Conservation (phyloP, 1,140 invertebrate species). For the Odontomachus brunneus region DNA sequence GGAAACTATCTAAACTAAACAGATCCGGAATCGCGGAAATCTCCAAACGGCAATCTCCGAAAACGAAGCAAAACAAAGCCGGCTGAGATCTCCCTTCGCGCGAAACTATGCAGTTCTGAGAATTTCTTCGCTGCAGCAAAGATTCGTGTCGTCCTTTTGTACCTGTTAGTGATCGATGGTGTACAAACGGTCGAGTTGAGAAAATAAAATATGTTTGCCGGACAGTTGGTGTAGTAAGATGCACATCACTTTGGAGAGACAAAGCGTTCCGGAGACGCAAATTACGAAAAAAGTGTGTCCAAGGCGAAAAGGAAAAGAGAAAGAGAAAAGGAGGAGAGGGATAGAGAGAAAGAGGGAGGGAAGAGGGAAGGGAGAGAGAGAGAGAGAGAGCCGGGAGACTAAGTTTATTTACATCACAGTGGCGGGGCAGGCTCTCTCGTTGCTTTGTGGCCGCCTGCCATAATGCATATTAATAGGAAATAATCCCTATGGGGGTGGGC, state of each 20-base stretch:
- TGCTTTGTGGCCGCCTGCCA: slow-evolving; percentile 65
- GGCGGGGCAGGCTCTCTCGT: slow-evolving; percentile 57
- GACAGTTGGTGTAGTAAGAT: slow-evolving; percentile 46
- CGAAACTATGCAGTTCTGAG: background rate
- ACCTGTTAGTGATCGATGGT: slow-evolving; percentile 34
- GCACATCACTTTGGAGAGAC: slow-evolving; percentile 55
- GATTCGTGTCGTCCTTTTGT: background rate
- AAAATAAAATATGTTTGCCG: slow-evolving; percentile 68
- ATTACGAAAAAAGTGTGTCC: slow-evolving; percentile 72
- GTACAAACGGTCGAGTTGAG: slow-evolving; percentile 9
- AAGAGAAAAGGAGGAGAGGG: background rate
- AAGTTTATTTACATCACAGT: slow-evolving; percentile 75
- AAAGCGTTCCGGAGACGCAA: slow-evolving; percentile 59
- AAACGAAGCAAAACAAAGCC: background rate
- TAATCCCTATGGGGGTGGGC: slow-evolving; percentile 63
- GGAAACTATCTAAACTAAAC: background rate
- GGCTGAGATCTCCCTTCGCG: background rate
- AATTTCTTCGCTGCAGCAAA: background rate
- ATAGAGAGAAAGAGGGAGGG: too few species aligned
- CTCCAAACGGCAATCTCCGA: background rate
- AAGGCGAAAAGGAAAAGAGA: slow-evolving; percentile 55
- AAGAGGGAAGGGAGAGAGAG: background rate
- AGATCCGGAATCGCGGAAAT: background rate
- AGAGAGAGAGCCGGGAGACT: slow-evolving; percentile 65
- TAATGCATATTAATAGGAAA: slow-evolving; percentile 76